These are phyloP conservation scores for Trissolcus brochymenae DNA, from an alignment of 2,888 invertebrate genomes.

Conservation along the genomic window DNA sequence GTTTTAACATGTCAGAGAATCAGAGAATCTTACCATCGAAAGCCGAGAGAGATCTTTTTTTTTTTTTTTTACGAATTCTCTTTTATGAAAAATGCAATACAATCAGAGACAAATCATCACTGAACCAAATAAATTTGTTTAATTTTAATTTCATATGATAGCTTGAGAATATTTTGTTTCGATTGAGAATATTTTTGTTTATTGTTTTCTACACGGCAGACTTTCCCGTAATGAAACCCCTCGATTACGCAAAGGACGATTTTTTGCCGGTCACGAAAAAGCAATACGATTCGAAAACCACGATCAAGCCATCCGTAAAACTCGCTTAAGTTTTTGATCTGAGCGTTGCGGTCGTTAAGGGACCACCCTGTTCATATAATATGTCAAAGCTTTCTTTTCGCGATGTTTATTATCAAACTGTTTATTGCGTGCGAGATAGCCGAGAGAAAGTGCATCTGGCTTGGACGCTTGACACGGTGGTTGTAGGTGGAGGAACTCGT, in stretches of 20 bases:
- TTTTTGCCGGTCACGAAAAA: too few species aligned
- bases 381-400: conserved; percentile 50
- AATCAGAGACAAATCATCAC: too few species aligned
- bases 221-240: not conserved
- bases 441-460: conserved; percentile 64
- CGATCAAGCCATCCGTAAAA: conserved; percentile 1
- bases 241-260: too few species aligned
- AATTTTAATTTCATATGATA: too few species aligned
- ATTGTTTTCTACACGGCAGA: too few species aligned
- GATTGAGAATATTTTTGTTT: too few species aligned
- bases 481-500: conserved; percentile 60
- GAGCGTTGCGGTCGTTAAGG: not conserved
- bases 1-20: not conserved
- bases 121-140: too few species aligned
- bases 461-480: conserved; percentile 52
- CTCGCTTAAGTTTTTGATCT: conserved; percentile 2
- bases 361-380: conserved; percentile 33
- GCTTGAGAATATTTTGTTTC: not conserved
- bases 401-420: conserved; percentile 59
- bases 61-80: too few species aligned
- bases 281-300: too few species aligned
- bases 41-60: too few species aligned
- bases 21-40: too few species aligned
- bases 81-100: too few species aligned
- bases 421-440: conserved; percentile 58